Conservation (phyloP, 2,797 vertebrate species). For the Anabas testudineus region DNA sequence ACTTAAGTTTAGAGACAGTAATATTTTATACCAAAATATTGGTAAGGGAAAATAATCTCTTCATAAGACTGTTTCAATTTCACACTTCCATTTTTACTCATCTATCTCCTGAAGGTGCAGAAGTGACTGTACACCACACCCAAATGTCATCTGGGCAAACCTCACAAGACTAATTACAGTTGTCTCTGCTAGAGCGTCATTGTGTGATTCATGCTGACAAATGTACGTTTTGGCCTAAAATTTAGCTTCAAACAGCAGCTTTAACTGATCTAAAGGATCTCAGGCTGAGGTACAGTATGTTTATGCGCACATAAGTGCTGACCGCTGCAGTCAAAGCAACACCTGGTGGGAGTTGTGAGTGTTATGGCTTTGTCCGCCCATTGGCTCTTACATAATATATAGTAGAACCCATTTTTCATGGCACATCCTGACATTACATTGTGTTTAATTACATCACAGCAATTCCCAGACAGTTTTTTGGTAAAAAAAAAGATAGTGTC, state of each 20-base stretch:
- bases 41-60: background rate
- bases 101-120: slow-evolving; percentile 12
- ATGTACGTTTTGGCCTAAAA: background rate
- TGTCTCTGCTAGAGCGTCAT: background rate
- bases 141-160: slow-evolving; percentile 31
- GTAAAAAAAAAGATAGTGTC: slow-evolving; percentile 4
- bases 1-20: background rate
- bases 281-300: slow-evolving; percentile 4
- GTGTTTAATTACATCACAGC: slow-evolving; percentile 18
- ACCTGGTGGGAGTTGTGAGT: slow-evolving; percentile 38
- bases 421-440: slow-evolving; percentile 21
- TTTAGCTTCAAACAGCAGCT: slow-evolving; percentile 29
- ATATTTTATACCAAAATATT: slow-evolving; percentile 6
- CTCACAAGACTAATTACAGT: background rate
- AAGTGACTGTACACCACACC: slow-evolving; percentile 18
- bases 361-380: background rate
- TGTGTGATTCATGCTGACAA: slow-evolving; percentile 19
- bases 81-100: slow-evolving; percentile 32
- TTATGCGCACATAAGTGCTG: slow-evolving; percentile 31
- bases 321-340: slow-evolving; percentile 35
- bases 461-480: background rate
- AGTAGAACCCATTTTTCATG: slow-evolving; percentile 24
- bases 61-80: slow-evolving; percentile 15
- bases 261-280: slow-evolving; percentile 3
- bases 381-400: slow-evolving; percentile 15